Evolutionary conservation across 2,113 vertebrate genomes (phyloP).

Genomic region (Deroptyus accipitrinus): DNA sequence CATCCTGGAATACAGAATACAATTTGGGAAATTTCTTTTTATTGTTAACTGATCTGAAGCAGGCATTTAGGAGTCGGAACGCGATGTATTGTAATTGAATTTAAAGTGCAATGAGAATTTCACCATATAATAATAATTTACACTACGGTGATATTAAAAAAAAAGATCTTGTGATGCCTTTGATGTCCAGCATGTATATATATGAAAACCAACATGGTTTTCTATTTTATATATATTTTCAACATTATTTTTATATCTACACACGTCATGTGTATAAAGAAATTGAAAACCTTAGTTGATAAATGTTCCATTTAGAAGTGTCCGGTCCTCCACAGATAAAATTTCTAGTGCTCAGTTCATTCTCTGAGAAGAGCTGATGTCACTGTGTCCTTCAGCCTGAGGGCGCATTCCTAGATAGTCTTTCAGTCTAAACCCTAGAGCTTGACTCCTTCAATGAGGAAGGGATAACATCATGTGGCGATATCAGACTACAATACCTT

Average conservation of each 20-base stretch:
- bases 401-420: background rate
- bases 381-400: background rate
- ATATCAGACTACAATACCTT: background rate
- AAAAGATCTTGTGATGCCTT: background rate
- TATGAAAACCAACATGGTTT: background rate
- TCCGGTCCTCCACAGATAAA: background rate
- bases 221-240: background rate
- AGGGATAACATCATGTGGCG: background rate
- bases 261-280: background rate
- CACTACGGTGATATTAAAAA: background rate
- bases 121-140: background rate
- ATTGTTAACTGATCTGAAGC: background rate
- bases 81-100: rapidly evolving
- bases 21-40: background rate
- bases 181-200: background rate
- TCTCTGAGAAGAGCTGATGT: background rate
- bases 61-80: background rate
- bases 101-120: background rate
- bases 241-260: background rate
- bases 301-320: background rate
- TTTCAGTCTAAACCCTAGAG: background rate
- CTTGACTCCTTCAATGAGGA: background rate
- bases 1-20: background rate
- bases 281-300: background rate
- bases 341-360: background rate